These are phyloP conservation scores for Phymorhynchus buccinoides DNA, from an alignment of 1,140 invertebrate genomes.

Conservation along the genomic window DNA sequence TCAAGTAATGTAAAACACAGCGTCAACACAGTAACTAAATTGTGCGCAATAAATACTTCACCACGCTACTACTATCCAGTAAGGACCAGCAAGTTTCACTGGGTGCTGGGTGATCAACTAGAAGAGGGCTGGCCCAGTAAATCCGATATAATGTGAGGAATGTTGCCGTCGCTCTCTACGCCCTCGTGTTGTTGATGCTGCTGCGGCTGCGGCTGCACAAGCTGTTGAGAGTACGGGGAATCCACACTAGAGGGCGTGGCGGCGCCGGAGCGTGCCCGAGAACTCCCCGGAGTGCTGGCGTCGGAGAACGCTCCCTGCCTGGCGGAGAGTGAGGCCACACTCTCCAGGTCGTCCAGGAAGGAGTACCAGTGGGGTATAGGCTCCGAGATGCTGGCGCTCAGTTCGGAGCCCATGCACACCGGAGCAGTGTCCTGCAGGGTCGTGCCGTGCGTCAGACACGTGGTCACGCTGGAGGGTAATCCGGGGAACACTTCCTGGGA, in stretches of 20 bases:
- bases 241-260: constrained; percentile 11
- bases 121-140: not conserved
- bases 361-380: constrained; percentile 44
- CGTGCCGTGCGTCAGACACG: not conserved
- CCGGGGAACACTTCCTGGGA: not conserved
- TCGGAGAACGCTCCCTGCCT: constrained; percentile 35
- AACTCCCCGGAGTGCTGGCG: constrained; percentile 2
- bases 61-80: not conserved
- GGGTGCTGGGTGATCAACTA: not conserved
- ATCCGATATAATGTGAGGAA: constrained; percentile 22
- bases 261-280: not conserved
- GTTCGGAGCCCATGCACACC: constrained; percentile 24
- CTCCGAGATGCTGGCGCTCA: constrained; percentile 37
- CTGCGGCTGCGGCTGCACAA: not conserved
- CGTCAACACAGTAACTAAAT: not conserved
- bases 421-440: not conserved
- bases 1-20: too few relatives aligned
- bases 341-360: constrained; percentile 41
- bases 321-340: not conserved
- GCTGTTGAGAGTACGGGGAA: constrained; percentile 17
- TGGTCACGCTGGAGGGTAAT: not conserved
- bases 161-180: not conserved
- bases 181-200: constrained; percentile 4
- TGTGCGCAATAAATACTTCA: not conserved
- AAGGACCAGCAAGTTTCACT: not conserved